Base-by-base conservation (phyloP, 1,140 invertebrate genomes). In the Patella vulgata region DNA sequence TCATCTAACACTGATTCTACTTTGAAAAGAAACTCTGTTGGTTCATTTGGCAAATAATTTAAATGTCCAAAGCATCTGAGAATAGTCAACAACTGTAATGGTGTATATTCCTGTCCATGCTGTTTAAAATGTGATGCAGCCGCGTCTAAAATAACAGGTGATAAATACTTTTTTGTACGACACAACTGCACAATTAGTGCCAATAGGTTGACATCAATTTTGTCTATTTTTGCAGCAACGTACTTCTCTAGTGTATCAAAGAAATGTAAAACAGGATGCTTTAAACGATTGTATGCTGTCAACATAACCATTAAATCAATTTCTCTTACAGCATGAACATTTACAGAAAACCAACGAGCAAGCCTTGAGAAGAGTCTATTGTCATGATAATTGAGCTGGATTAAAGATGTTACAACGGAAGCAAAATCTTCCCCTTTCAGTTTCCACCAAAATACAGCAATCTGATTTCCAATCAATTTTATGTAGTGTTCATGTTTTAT, bases 1-100 rank as follows among this genome's bases (percentile, higher is more conserved):
- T 86, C 78, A 48, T 85, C 73, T 3, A 92, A 69, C n/a, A 84
- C 71, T 39, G 82, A 71, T 76, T 91, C 90, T 17, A 89, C 77
- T 21, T 70, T 69, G 47, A 81, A 76, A 88, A 90, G 91, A 85
- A 91, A 91, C 36, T 86, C 69, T 0, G 59, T 46, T 36, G 79
- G 67, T 70, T 88, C 85, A n/a, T 72, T 50, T 33, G 89, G 89
- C 43, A 86, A 71, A 74, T 87, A 88, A 79, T 89, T 86, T 28
- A 93, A 82, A 57, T 84, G 81, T 25, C 91, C 91, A 81, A 89
- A 89, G 9, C 88, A 80, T 60, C 83, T 85, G 42, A 91, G 82
- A 28, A 91, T 83, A 1, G 86, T 84, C 54, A 88, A 87, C 11
- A 91, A 64, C 70, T 88, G 85, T 55, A 84, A 81, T 0, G 86